Conservation (phyloP, 2,113 vertebrate species). For the Spheniscus mendiculus region DNA sequence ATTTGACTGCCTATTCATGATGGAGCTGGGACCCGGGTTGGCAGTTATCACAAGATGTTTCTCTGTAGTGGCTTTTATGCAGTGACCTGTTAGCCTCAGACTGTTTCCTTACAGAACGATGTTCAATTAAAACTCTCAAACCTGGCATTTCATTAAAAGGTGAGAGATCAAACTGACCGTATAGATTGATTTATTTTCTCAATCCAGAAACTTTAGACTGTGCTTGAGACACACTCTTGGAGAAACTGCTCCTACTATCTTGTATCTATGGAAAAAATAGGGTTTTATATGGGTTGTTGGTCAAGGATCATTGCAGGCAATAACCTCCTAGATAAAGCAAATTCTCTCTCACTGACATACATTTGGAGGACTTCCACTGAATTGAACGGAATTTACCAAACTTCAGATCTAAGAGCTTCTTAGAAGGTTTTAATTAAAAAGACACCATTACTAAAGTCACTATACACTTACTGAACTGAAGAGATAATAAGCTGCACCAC, state of each 20-base stretch:
- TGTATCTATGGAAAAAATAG: background rate
- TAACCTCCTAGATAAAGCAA: background rate
- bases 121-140: background rate
- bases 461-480: background rate
- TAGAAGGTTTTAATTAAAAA: slow-evolving; percentile 16
- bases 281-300: background rate
- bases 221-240: background rate
- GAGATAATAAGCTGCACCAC: background rate
- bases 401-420: background rate
- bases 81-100: background rate
- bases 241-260: background rate
- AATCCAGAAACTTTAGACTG: background rate
- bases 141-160: background rate
- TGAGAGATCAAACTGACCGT: background rate
- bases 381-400: background rate
- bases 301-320: slow-evolving; percentile 1
- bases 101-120: background rate
- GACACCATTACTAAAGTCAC: background rate
- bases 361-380: background rate
- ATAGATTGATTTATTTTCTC: background rate
- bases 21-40: background rate
- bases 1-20: background rate
- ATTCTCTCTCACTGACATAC: background rate
- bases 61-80: background rate
- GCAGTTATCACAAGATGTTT: background rate